These are phyloP conservation scores for Beaufortia kweichowensis DNA, from an alignment of 2,113 vertebrate genomes.

Conservation along the genomic window DNA sequence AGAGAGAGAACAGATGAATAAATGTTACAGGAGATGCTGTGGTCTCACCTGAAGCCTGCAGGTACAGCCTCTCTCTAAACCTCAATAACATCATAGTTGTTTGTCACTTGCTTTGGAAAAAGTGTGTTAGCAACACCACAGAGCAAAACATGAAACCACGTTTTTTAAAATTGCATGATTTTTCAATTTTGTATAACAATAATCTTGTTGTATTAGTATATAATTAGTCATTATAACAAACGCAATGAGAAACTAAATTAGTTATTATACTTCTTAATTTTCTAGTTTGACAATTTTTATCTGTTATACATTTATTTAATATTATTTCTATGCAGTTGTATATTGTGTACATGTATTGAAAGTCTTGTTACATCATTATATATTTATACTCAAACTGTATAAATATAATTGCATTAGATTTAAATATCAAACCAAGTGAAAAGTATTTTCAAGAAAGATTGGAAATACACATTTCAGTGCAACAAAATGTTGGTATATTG, in stretches of 20 bases:
- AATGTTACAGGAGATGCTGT: constrained; percentile 49
- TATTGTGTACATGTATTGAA: not conserved
- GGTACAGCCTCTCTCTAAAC: constrained; percentile 54
- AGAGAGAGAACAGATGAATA: not conserved
- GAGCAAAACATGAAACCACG: constrained; percentile 34
- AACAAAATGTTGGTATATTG: no score
- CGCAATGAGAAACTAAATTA: no score
- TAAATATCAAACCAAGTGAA: no score
- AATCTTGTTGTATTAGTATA: not conserved
- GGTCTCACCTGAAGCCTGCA: constrained; percentile 68
- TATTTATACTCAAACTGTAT: no score
- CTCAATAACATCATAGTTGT: constrained; percentile 62
- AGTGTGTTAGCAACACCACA: not conserved
- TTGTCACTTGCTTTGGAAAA: constrained; percentile 35
- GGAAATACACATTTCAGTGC: no score
- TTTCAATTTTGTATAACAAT: not conserved
- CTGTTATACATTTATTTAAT: no score
- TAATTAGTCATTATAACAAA: no score
- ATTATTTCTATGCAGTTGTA: not conserved
- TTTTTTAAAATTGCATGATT: not conserved
- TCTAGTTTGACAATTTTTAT: no score
- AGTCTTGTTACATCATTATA: not conserved
- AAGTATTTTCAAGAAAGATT: no score
- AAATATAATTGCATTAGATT: no score
- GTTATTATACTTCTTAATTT: not conserved